Percentiles rank a stretch among this genome's conserved stretches.
Evolutionary conservation across 2,888 invertebrate species (phyloP).

Genomic region (Gymnocheta viridis): DNA sequence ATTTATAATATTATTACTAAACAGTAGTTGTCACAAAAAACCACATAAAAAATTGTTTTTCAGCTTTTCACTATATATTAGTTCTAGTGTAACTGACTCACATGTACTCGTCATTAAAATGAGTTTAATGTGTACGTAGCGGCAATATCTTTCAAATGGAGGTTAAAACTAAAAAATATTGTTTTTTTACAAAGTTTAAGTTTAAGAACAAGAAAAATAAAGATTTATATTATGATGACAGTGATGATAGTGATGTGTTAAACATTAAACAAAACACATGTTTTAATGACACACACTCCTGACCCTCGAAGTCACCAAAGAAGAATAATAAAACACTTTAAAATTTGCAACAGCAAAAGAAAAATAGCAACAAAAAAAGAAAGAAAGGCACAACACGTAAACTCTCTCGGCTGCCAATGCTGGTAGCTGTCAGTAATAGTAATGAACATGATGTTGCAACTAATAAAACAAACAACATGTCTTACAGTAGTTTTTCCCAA

Average conservation of each 20-base stretch:
- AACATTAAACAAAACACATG: constrained; percentile 57
- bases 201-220: not conserved
- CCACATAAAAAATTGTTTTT: not conserved
- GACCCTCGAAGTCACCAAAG: constrained; percentile 12
- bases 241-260: constrained; percentile 45
- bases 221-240: constrained; percentile 30
- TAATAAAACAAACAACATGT: constrained; percentile 48
- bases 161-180: not conserved
- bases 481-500: constrained; percentile 21
- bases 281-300: constrained; percentile 45
- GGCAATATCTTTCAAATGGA: constrained; percentile 4
- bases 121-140: not conserved
- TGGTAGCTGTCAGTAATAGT: constrained; percentile 24
- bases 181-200: constrained; percentile 2
- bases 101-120: not conserved
- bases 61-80: not conserved
- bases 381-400: constrained; percentile 49
- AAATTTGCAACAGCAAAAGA: not conserved
- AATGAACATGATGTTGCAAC: constrained; percentile 47
- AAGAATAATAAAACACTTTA: constrained; percentile 7
- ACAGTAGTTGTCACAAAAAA: too few species aligned
- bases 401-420: constrained; percentile 17
- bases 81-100: not conserved
- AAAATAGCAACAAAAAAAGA: not conserved
- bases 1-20: too few species aligned